Conservation (phyloP, 2,797 vertebrate species). For the Loriculus beryllinus region DNA sequence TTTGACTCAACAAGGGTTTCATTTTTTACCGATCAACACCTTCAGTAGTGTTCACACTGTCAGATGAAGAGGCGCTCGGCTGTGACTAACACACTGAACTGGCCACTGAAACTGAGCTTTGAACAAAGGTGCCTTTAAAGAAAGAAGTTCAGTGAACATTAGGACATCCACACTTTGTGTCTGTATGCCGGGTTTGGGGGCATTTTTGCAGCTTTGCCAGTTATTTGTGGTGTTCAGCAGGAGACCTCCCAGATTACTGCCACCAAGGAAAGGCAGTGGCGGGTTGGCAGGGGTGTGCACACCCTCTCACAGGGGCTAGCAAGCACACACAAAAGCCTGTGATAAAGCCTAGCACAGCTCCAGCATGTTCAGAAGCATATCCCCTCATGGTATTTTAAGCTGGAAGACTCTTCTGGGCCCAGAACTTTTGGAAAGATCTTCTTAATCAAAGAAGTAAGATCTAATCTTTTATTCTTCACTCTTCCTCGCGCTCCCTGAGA, state of each 20-base stretch:
- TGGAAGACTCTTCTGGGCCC: background rate
- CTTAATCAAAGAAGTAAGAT: background rate
- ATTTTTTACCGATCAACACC: background rate
- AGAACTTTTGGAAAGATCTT: background rate
- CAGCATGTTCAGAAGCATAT: background rate
- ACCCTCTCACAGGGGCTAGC: background rate
- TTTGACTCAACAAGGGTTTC: background rate
- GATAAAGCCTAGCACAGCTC: background rate
- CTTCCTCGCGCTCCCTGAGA: background rate
- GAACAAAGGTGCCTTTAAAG: background rate
- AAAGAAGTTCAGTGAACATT: background rate
- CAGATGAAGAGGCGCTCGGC: background rate
- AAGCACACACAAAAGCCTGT: background rate
- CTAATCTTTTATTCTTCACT: background rate
- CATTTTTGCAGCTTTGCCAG: background rate
- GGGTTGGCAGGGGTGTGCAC: rapidly evolving
- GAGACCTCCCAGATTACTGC: background rate
- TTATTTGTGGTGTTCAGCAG: background rate
- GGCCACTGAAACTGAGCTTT: background rate
- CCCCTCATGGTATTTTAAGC: background rate
- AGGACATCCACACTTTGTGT: background rate
- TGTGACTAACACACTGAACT: background rate
- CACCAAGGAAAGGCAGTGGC: background rate
- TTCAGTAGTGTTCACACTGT: background rate
- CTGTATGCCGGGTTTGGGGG: background rate